Conservation (phyloP, 2,888 invertebrate species). For the Torymus texanus region DNA sequence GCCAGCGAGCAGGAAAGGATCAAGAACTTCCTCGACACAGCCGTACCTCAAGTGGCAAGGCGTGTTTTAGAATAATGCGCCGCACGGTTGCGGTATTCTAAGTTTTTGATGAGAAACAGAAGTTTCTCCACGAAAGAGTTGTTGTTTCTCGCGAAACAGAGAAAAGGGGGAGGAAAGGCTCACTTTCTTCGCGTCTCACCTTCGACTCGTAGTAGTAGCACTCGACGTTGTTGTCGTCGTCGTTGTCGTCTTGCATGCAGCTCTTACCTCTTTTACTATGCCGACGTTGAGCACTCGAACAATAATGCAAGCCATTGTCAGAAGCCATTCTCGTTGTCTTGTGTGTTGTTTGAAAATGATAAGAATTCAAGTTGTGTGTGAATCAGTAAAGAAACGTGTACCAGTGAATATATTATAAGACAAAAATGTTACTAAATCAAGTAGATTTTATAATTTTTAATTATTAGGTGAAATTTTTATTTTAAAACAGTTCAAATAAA, state of each 20-base stretch:
- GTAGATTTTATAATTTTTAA: too few species aligned
- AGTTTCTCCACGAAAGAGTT: slow-evolving; percentile 53
- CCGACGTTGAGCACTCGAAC: not conserved
- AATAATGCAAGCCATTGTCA: slow-evolving; percentile 5
- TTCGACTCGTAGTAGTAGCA: slow-evolving; percentile 29
- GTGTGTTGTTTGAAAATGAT: too few species aligned
- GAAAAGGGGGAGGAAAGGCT: too few species aligned
- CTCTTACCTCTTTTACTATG: not conserved
- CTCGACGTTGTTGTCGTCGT: not conserved
- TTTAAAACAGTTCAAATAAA: too few species aligned
- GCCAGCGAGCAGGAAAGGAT: slow-evolving; percentile 51
- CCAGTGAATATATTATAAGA: slow-evolving; percentile 1
- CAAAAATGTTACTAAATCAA: not conserved
- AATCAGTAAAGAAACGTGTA: not conserved
- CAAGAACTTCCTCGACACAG: slow-evolving; percentile 58
- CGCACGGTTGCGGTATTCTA: slow-evolving; percentile 29
- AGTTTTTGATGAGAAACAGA: slow-evolving; percentile 58
- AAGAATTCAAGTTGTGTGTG: not conserved
- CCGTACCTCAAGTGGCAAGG: slow-evolving; percentile 56
- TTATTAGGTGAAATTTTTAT: too few species aligned
- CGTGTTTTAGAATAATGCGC: slow-evolving; percentile 56
- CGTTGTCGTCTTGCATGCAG: not conserved
- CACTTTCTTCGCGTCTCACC: slow-evolving; percentile 23
- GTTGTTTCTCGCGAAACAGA: slow-evolving; percentile 15
- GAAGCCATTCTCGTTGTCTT: slow-evolving; percentile 8